Conservation (phyloP, 2,888 invertebrate species). For the Andrena dorsata region DNA sequence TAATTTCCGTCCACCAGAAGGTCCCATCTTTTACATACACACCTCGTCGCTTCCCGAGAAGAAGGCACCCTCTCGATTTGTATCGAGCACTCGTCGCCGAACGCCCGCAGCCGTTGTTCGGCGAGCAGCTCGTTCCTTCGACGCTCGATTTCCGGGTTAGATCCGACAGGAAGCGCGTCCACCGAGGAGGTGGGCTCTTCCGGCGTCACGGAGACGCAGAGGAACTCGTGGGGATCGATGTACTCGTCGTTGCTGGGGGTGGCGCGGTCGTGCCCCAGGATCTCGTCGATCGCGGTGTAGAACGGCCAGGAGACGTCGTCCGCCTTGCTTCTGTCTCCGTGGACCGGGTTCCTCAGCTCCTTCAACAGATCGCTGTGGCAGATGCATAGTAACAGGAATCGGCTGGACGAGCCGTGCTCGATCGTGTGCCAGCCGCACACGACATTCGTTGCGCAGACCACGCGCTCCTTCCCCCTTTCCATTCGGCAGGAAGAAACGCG, state of each 20-base stretch:
- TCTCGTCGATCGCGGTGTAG: constrained; percentile 79
- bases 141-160: constrained; percentile 48
- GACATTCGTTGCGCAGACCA: not conserved
- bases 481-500: constrained; percentile 1
- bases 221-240: constrained; percentile 79
- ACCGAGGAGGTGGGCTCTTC: constrained; percentile 52
- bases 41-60: constrained; percentile 8
- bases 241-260: constrained; percentile 68
- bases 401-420: constrained; percentile 11
- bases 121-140: constrained; percentile 20
- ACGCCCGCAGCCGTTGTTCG: constrained; percentile 10
- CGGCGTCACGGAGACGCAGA: constrained; percentile 76
- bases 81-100: constrained; percentile 26
- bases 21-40: not conserved
- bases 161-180: constrained; percentile 46
- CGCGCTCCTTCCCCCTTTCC: no score
- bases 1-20: not conserved
- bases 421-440: constrained; percentile 4
- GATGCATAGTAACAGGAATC: constrained; percentile 43
- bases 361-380: constrained; percentile 66
- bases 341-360: constrained; percentile 80
- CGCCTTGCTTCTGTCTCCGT: constrained; percentile 80
- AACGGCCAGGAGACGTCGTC: constrained; percentile 82
- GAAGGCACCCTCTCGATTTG: constrained; percentile 30
- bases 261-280: constrained; percentile 69